Percentiles rank a stretch among this genome's conserved stretches.
These are phyloP conservation scores for Embidobia sp. DNA, from an alignment of 2,888 invertebrate genomes.

Conservation along the genomic window DNA sequence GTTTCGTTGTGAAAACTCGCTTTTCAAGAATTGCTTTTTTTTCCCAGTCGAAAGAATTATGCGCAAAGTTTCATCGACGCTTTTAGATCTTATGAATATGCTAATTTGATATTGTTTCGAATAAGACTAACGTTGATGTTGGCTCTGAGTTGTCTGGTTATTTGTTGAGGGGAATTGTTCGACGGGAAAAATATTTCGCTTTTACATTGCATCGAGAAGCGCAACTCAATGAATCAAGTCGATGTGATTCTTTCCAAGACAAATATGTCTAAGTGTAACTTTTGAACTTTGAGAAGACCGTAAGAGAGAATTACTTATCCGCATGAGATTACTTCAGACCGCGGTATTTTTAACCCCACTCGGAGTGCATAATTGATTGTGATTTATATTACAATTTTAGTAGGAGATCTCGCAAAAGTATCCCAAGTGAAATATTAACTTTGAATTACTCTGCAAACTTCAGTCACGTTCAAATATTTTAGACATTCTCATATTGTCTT, in stretches of 20 bases:
- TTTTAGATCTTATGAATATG: constrained; percentile 33
- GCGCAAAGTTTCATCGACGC: constrained; percentile 34
- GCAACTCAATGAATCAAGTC: constrained; percentile 22
- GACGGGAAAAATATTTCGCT: constrained; percentile 18
- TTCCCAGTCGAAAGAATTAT: constrained; percentile 11
- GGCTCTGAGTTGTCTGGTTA: neutral
- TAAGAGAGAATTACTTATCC: constrained; percentile 6
- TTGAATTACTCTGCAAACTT: no score
- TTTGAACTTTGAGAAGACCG: constrained; percentile 16
- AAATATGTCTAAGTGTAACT: constrained; percentile 31
- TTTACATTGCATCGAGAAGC: neutral
- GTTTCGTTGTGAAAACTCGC: constrained; percentile 35
- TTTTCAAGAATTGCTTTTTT: constrained; percentile 28
- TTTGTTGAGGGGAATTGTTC: constrained; percentile 19
- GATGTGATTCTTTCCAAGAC: constrained; percentile 42
- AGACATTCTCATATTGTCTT: no score
- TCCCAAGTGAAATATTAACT: no score
- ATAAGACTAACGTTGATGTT: constrained; percentile 23
- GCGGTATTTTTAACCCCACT: no score
- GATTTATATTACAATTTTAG: no score
- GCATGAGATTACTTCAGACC: constrained; percentile 2
- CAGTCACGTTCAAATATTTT: no score
- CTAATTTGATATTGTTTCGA: constrained; percentile 30
- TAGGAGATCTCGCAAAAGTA: no score
- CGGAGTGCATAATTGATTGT: no score